Evolutionary conservation across 2,888 invertebrate species (phyloP), one percentile per base, ranked within the genome.

Genomic region (Catocala sponsa): DNA sequence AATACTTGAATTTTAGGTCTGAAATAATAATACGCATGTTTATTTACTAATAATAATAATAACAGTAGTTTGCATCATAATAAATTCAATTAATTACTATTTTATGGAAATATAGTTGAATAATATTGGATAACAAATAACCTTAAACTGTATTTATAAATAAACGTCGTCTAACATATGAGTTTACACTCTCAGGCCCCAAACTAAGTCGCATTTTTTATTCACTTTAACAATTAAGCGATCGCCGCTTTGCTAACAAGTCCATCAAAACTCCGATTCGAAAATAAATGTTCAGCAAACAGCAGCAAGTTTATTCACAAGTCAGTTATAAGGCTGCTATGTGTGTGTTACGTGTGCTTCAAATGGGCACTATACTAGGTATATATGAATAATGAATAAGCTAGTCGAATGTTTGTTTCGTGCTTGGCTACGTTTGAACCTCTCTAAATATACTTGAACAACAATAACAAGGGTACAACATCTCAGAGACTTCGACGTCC

Each of bases 401-500:
- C 68, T 44, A 70, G 70, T 70, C 72, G 53, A 68, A 63, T 65
- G 69, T 75, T 76, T 75, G 68, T 74, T 77, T 71, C 59, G 66
- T 64, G 53, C 69, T 41, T 43, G 42, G 62, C 61, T 73, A 63
- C 62, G 59, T 68, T 67, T 74, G 61, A 76, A 72, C 72, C 70
- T 77, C 78, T 82, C 72, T 66, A 76, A 80, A 80, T 81, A 80
- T 73, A 86, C 87, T 89, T 76, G 75, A 87, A 87, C 83, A 87
- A 88, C 84, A 88, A 90, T 89, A 91, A 90, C 88, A 86, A 82
- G 83, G 85, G 83, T 79, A 78, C 79, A 86, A 85, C 86, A 83
- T 88, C 86, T 87, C 82, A 72, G 88, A 87, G 87, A 88, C 82
- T 85, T 84, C 82, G 81, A 80, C 79, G 84, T 84, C 87, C 85